These are phyloP conservation scores for Nansenia antarctica DNA, from an alignment of 2,113 vertebrate genomes.

Conservation along the genomic window DNA sequence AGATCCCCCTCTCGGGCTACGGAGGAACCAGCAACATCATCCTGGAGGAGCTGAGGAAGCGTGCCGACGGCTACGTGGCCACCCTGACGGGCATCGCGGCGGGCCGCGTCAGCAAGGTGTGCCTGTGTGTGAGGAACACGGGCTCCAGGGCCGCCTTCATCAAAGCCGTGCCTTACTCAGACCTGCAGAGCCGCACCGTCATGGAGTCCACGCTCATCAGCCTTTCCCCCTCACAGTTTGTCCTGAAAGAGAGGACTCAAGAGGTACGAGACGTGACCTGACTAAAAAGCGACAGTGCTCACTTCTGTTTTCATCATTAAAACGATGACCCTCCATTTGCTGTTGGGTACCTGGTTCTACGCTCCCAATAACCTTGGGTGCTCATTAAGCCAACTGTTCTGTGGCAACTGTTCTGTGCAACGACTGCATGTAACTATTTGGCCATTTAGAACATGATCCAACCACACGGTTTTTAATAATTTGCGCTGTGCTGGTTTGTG, in stretches of 20 bases:
- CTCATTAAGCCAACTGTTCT: too few species aligned
- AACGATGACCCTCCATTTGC: too few species aligned
- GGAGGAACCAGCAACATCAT: constrained; percentile 92
- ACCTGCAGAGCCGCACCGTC: constrained; percentile 67
- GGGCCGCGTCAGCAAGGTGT: constrained; percentile 74
- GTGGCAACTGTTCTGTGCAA: too few species aligned
- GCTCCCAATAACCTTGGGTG: too few species aligned
- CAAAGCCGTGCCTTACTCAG: constrained; percentile 84
- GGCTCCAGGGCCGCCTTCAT: constrained; percentile 92
- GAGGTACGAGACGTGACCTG: constrained; percentile 73
- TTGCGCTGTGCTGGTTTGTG: not conserved
- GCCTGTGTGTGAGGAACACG: constrained; percentile 84
- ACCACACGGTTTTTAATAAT: too few species aligned
- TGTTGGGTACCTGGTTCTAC: too few species aligned
- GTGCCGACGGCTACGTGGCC: constrained; percentile 82
- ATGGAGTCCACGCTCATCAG: constrained; percentile 79
- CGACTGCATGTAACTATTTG: too few species aligned
- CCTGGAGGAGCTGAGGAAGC: constrained; percentile 88
- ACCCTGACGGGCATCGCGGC: constrained; percentile 70
- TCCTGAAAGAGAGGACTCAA: constrained; percentile 86
- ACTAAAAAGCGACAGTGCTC: too few species aligned
- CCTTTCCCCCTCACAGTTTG: constrained; percentile 90
- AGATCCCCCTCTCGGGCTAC: constrained; percentile 95
- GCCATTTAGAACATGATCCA: too few species aligned
- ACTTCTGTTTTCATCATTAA: too few species aligned